Evolutionary conservation across 2,113 vertebrate genomes (phyloP), one percentile per base, ranked within the genome.

Genomic region (Tringa solitaria): DNA sequence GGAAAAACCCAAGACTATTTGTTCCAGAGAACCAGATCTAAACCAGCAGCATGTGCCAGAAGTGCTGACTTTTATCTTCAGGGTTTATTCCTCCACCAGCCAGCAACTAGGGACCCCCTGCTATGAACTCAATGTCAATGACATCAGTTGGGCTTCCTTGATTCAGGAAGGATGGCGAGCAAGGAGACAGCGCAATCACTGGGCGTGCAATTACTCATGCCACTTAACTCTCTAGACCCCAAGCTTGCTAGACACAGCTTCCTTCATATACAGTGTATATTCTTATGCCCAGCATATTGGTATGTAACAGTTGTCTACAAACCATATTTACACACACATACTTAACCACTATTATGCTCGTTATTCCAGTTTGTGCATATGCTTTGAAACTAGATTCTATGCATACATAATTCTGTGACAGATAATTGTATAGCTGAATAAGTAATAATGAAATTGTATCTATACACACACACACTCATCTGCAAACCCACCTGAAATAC

Each of bases 241-340:
- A 50, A 59, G 15, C 15, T 75, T 70, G 28, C 33, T 65, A 48
- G 30, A 41, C 45, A 43, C 0, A 0, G 6, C 27, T 75, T 70
- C 48, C 23, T 85, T 63, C 59, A 33, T 9, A 68, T 12, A 27
- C 17, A 54, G 4, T 18, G 6, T 26, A 39, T 67, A 85, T 72
- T 72, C 28, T 74, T 27, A 45, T 10, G 9, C n/a, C 24, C n/a
- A 59, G 11, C 46, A 23, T 26, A 33, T 18, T 78, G 54, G 32
- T 54, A 81, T 60, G 65, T 79, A 68, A 13, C 28, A 68, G 33
- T 16, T 68, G 17, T 41, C 33, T 93, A 54, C 35, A 87, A 54
- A 45, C 2, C 17, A 23, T 35, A 41, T 68, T 73, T 81, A 51
- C 16, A 59, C 14, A 72, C 8, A 12, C 14, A 24, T 32, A 54